Evolutionary conservation across 2,888 invertebrate genomes (phyloP).

Genomic region (Hypselothyrea guttata): DNA sequence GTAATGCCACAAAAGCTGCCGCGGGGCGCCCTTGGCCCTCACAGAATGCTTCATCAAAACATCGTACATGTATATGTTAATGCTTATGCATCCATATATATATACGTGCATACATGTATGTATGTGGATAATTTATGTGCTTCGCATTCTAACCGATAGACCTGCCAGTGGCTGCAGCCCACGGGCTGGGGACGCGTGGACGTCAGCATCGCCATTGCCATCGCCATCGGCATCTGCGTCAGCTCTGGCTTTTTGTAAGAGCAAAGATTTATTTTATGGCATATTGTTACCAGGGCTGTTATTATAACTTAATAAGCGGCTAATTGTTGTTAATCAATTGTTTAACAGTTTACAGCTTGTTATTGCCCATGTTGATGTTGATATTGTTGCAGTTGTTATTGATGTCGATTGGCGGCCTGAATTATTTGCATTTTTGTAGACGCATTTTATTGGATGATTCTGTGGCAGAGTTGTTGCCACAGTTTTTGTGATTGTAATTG

Average conservation of each 20-base stretch:
- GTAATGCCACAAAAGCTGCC: conserved; percentile 47
- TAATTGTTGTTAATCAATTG: conserved; percentile 81
- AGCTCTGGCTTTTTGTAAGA: conserved; percentile 43
- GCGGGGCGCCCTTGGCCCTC: conserved; percentile 20
- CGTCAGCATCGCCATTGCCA: conserved; percentile 7
- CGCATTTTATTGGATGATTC: conserved; percentile 31
- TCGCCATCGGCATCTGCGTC: conserved; percentile 1
- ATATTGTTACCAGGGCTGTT: conserved; percentile 60
- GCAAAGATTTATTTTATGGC: conserved; percentile 50
- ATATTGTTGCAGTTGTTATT: conserved; percentile 2
- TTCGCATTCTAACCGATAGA: conserved; percentile 59
- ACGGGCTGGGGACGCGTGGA: not conserved
- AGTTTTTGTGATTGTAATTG: not conserved
- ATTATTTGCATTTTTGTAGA: conserved; percentile 68
- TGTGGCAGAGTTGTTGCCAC: not conserved
- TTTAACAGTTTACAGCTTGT: conserved; percentile 77
- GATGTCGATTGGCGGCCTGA: conserved; percentile 36
- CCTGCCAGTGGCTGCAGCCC: conserved; percentile 20
- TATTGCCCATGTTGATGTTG: conserved; percentile 42
- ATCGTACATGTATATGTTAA: conserved; percentile 3
- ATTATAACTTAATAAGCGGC: conserved; percentile 78
- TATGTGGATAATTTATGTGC: conserved; percentile 59
- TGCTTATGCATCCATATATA: not conserved
- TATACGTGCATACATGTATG: not conserved
- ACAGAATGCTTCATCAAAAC: conserved; percentile 37